Base-by-base conservation (phyloP, 2,888 invertebrate species). In the Heliconius charithonia region DNA sequence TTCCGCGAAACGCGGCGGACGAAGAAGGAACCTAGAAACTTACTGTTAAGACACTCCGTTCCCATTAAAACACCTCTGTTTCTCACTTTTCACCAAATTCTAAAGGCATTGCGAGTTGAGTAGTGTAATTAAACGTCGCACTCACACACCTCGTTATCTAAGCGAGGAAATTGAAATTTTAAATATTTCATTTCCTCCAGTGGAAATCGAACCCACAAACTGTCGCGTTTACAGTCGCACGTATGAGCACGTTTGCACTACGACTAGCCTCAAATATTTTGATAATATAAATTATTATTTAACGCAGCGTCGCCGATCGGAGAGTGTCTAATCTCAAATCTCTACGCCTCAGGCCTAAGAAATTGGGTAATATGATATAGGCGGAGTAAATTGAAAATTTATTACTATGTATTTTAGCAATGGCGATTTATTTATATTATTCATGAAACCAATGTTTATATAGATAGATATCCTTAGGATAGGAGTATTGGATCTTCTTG, bases 241-340 rank as follows among this genome's bases (percentile, higher is more conserved):
- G 6, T 9, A 9, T 56, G n/a, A n/a, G n/a, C n/a, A n/a, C n/a
- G n/a, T n/a, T n/a, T n/a, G n/a, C n/a, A n/a, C n/a, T n/a, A n/a
- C n/a, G n/a, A n/a, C n/a, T n/a, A n/a, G 0, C n/a, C 19, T 59
- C 7, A 19, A 37, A 67, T 37, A 67, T 0, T 67, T 67, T 37
- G 67, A 37, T 67, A 37, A 22, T 22, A 37, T n/a, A 37, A 67
- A 37, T 67, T 1, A 10, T 37, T 22, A 67, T 41, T 67, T 12
- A 22, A 32, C 22, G 22, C 22, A 22, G 22, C 66, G n/a, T 67
- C 12, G 37, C 37, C 12, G 66, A 22, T 22, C 22, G 66, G 66
- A 12, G 66, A 66, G 66, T 66, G 66, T 66, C 32, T 66, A 66
- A 66, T 66, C 66, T 66, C 32, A 66, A 32, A 66, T 67, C 67